Base-by-base conservation (phyloP, 2,888 invertebrate species). In the Patella ulyssiponensis region DNA sequence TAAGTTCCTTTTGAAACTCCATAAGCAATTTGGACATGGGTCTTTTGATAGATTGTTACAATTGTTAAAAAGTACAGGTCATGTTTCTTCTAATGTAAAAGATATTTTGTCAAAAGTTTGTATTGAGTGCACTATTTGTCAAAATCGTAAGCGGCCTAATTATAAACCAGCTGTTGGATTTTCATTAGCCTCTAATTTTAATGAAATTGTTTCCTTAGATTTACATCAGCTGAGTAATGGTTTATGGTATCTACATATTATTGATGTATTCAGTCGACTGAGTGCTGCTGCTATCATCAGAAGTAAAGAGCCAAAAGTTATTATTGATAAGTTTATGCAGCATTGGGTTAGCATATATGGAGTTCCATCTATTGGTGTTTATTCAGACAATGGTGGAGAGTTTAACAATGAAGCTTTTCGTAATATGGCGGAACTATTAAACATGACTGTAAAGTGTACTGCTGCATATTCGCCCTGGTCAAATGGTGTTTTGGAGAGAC, bases 401-500 rank as follows among this genome's bases (percentile, higher is more conserved):
- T 80, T 80, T 54, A 76, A 77, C 51, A 75, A 72, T 33, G 69
- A 69, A 44, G 75, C 64, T n/a, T 71, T 80, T 44, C 33, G 73
- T 23, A 78, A 80, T 51, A 80, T 80, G 76, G 71, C 72, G 44
- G 78, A 78, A 75, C 75, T 76, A 53, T 77, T 80, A 23, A 80
- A 80, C 33, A 80, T 78, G 15, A 51, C 56, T 27, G 20, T 74
- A 51, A 74, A 53, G 58, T 56, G 64, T 23, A 76, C 76, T n/a
- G 56, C 76, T 53, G 76, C 58, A 27, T 72, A 75, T 14, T 73
- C 56, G 15, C 76, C 76, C 27, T 72, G 71, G 72, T 74, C 33
- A 0, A 76, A 72, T n/a, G 33, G 72, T 23, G 23, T 58, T 20
- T 44, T 73, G 17, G 76, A 76, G 44, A 72, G 71, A 73, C 56